phyloP scores from a whole-genome alignment of 2,888 invertebrate species.

The Trachelus troglodyta region DNA sequence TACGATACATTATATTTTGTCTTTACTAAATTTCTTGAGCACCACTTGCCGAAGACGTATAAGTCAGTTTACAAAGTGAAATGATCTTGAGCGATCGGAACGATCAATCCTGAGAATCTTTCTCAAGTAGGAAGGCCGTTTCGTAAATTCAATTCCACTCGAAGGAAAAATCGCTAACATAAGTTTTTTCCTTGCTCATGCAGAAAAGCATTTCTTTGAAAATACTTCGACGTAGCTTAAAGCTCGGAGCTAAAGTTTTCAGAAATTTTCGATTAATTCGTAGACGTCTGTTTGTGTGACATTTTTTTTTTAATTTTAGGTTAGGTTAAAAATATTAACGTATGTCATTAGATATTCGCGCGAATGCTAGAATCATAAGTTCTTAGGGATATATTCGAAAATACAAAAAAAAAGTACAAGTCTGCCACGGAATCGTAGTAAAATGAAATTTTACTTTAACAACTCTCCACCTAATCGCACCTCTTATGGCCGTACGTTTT shows the following conservation, averaged over 20 bases:
- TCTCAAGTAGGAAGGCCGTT: not conserved
- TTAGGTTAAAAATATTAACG: not conserved
- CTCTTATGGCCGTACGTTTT: not conserved
- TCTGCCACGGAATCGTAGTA: not conserved
- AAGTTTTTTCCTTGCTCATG: not conserved
- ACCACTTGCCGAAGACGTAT: not conserved
- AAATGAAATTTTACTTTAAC: not conserved
- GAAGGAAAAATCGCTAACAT: not conserved
- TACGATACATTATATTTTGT: not conserved
- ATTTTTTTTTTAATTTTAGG: not conserved
- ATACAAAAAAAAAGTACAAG: not conserved
- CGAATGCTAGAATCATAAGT: not conserved
- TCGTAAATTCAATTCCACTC: not conserved
- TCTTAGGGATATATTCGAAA: not conserved
- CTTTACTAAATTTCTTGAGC: not conserved
- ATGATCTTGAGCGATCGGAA: not conserved
- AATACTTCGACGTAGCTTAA: not conserved
- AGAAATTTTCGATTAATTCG: not conserved
- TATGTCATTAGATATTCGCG: not conserved
- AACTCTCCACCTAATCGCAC: not conserved
- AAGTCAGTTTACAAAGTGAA: not conserved
- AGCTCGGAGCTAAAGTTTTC: not conserved
- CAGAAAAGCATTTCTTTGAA: not conserved
- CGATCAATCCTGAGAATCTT: not conserved
- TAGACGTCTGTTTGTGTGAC: not conserved